phyloP scores from a whole-genome alignment of 2,797 vertebrate genomes.

The Silurus lanzhouensis region DNA sequence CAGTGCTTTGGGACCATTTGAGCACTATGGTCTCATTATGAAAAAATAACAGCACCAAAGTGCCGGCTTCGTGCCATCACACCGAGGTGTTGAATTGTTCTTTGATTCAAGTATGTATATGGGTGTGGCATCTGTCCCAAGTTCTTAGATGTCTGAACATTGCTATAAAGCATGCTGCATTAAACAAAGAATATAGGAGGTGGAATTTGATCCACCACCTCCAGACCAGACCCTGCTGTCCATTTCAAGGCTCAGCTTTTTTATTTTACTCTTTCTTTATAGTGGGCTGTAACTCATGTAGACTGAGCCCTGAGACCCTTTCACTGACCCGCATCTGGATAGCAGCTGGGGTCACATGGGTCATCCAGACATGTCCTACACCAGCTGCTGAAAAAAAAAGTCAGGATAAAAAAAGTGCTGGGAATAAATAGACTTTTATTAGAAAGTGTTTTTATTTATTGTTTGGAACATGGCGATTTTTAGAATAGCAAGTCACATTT shows the following conservation, averaged over 20 bases:
- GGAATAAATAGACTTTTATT: not conserved
- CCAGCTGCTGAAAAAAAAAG: slow-evolving; percentile 64
- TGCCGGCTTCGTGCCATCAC: slow-evolving; percentile 41
- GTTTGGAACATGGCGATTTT: not conserved
- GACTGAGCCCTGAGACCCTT: slow-evolving; percentile 62
- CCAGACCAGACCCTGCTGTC: slow-evolving; percentile 47
- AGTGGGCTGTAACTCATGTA: slow-evolving; percentile 73
- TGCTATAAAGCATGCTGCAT: not conserved
- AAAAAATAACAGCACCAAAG: slow-evolving; percentile 67
- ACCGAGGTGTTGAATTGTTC: not conserved
- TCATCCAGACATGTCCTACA: slow-evolving; percentile 72
- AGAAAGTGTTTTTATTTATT: no score
- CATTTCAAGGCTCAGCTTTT: slow-evolving; percentile 56
- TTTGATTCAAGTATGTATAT: not conserved
- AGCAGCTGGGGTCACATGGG: slow-evolving; percentile 73
- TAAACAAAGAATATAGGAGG: slow-evolving; percentile 11
- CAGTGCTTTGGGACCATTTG: slow-evolving; percentile 66
- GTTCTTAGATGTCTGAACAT: not conserved
- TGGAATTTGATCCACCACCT: slow-evolving; percentile 57
- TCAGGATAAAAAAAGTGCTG: not conserved
- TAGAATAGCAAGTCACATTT: not conserved
- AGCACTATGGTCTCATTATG: slow-evolving; percentile 66
- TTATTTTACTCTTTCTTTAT: slow-evolving; percentile 56
- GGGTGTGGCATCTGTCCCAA: not conserved
- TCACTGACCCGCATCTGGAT: slow-evolving; percentile 79